Percentiles rank a stretch among this genome's conserved stretches.
phyloP scores from a whole-genome alignment of 2,797 vertebrate genomes.

The Ibycter americanus region DNA sequence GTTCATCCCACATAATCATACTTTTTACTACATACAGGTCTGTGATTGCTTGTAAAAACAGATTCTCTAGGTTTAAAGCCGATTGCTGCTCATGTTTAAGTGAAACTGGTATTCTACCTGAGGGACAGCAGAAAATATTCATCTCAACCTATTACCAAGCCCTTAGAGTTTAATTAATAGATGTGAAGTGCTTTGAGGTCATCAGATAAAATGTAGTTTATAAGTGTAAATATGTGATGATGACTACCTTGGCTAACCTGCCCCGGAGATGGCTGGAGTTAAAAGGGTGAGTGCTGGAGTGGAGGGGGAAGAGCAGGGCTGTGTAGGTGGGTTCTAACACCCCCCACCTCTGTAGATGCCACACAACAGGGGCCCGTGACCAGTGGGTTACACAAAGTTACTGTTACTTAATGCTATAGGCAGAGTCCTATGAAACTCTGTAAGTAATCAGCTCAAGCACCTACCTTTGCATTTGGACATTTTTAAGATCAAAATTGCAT shows the following conservation, averaged over 20 bases:
- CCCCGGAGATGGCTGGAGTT: neutral
- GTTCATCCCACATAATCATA: neutral
- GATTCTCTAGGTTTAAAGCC: neutral
- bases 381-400: neutral
- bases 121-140: neutral
- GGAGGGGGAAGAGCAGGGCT: neutral
- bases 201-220: neutral
- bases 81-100: neutral
- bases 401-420: neutral
- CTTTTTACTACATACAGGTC: neutral
- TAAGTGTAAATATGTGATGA: neutral
- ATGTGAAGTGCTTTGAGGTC: neutral
- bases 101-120: neutral
- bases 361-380: neutral
- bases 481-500: neutral
- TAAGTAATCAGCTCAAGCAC: neutral
- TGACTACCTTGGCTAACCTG: neutral
- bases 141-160: neutral
- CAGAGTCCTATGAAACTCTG: neutral
- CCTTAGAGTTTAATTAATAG: conserved; percentile 23
- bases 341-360: neutral
- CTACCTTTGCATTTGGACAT: neutral
- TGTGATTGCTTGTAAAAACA: neutral
- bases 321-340: neutral
- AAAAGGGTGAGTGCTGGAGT: neutral